Evolutionary conservation across 2,888 invertebrate species (phyloP).

Genomic region (Patella pellucida): DNA sequence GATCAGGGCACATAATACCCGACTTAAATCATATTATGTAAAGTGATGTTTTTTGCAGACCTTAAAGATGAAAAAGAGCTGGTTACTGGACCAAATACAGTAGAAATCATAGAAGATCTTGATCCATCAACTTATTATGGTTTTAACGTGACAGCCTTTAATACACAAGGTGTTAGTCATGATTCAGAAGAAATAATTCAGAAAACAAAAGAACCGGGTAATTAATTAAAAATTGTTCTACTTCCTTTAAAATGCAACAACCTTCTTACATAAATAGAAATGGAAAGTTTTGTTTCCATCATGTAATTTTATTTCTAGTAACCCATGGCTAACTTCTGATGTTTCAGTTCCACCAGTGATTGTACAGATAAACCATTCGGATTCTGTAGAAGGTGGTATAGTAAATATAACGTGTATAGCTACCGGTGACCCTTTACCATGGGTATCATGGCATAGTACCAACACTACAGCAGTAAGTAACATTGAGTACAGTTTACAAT

Average conservation of each 20-base stretch:
- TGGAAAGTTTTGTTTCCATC: too few species aligned
- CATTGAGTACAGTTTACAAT: not conserved
- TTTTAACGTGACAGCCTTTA: conserved; percentile 32
- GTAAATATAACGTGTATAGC: conserved; percentile 40
- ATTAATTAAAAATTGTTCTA: too few species aligned
- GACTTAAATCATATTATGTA: too few species aligned
- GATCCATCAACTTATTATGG: conserved; percentile 13
- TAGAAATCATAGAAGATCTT: conserved; percentile 5
- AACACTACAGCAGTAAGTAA: conserved; percentile 22
- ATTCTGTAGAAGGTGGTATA: conserved; percentile 28
- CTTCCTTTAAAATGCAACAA: too few species aligned
- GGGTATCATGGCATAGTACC: conserved; percentile 35
- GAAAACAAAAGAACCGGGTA: conserved; percentile 4
- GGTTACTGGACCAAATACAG: conserved; percentile 22
- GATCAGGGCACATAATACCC: too few species aligned
- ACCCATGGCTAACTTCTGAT: too few species aligned
- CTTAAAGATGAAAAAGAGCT: conserved; percentile 12
- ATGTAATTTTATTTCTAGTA: too few species aligned
- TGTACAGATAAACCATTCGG: conserved; percentile 20
- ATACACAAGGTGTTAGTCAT: conserved; percentile 27
- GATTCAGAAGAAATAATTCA: conserved; percentile 24
- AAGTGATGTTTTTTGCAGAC: not conserved
- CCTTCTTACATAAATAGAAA: too few species aligned
- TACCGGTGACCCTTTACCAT: conserved; percentile 40
- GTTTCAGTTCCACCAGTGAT: conserved; percentile 33